A percentile compares a stretch with the other conserved stretches of the same genome.
These are phyloP conservation scores for Chromoteleia sp. DNA, from an alignment of 2,888 invertebrate species.

Conservation along the genomic window DNA sequence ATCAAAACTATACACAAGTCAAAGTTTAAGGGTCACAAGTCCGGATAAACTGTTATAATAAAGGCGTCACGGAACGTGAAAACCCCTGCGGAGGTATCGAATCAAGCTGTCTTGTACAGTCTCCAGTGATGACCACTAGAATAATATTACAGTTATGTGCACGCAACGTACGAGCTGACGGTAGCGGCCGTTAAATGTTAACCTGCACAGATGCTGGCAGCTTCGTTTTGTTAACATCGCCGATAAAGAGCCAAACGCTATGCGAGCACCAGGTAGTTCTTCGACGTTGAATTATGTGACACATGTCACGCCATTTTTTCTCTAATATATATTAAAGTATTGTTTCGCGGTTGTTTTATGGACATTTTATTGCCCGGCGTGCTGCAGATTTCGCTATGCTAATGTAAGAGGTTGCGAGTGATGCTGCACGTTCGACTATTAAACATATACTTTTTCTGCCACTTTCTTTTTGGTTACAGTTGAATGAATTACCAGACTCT, in stretches of 20 bases:
- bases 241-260: constrained; percentile 40
- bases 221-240: constrained; percentile 59
- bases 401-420: constrained; percentile 5
- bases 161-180: constrained; percentile 57
- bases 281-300: constrained; percentile 41
- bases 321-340: constrained; percentile 32
- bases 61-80: constrained; percentile 57
- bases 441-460: not conserved
- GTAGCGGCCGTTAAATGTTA: constrained; percentile 65
- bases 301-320: constrained; percentile 42
- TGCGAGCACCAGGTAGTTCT: constrained; percentile 19
- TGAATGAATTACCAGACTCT: too few relatives aligned
- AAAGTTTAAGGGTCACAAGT: constrained; percentile 54
- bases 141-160: constrained; percentile 69
- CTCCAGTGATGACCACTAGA: constrained; percentile 69
- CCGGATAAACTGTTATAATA: constrained; percentile 43
- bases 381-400: constrained; percentile 16
- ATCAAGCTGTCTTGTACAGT: constrained; percentile 71
- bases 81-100: constrained; percentile 64
- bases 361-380: constrained; percentile 18
- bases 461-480: not conserved
- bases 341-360: constrained; percentile 32
- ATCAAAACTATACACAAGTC: constrained; percentile 49
- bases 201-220: constrained; percentile 56
- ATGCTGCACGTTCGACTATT: not conserved